Percentiles rank a stretch among this genome's conserved stretches.
Conservation (phyloP, 2,888 invertebrate species). For the Taenaris catops region DNA sequence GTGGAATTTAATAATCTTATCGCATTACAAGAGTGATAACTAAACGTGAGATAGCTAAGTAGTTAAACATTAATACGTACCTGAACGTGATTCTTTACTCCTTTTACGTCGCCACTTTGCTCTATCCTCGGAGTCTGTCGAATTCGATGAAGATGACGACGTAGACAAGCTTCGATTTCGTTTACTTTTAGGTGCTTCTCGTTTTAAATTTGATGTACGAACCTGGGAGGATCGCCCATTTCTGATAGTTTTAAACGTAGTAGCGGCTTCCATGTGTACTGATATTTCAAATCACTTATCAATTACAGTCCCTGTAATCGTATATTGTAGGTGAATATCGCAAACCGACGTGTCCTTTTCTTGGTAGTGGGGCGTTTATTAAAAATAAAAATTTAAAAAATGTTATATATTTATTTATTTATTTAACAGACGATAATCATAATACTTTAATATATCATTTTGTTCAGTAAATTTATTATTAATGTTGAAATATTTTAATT, state of each 20-base stretch:
- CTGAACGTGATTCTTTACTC: slow-evolving; percentile 3
- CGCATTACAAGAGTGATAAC: background rate
- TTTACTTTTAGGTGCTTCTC: background rate
- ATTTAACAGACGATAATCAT: too few species aligned
- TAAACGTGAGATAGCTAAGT: background rate
- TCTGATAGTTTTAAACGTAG: background rate
- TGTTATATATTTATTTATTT: too few species aligned
- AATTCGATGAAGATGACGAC: slow-evolving; percentile 5
- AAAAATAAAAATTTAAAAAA: background rate
- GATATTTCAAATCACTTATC: slow-evolving; percentile 10
- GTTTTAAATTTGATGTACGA: background rate
- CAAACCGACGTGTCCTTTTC: background rate
- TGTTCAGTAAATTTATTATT: too few species aligned
- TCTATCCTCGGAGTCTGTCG: slow-evolving; percentile 6
- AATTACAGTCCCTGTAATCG: slow-evolving; percentile 5
- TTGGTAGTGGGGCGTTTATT: background rate
- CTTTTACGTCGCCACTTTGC: slow-evolving; percentile 10
- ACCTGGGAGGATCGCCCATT: background rate
- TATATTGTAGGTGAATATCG: background rate
- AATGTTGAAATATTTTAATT: too few species aligned
- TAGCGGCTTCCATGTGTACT: slow-evolving; percentile 7
- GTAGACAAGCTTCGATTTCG: slow-evolving; percentile 4
- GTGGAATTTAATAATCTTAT: background rate
- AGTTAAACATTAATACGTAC: slow-evolving; percentile 1
- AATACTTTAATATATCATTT: too few species aligned